phyloP scores from a whole-genome alignment of 2,888 invertebrate genomes.

The Trypoxylon attenuatum region DNA sequence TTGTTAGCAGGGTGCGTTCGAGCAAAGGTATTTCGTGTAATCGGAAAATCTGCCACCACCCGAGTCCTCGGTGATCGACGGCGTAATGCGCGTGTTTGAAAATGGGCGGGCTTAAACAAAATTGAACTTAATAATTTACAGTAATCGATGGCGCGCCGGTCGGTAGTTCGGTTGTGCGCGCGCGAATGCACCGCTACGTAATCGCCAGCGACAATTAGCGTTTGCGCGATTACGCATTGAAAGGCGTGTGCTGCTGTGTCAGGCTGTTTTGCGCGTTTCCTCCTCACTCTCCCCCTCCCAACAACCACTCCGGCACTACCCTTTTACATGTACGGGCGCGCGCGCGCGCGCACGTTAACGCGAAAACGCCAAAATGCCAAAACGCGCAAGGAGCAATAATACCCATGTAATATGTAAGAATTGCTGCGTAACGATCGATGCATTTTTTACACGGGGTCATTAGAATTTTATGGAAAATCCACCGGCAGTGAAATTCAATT shows the following conservation, averaged over 20 bases:
- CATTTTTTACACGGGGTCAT: not conserved
- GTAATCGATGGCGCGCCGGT: conserved; percentile 49
- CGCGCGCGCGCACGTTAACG: too few species aligned
- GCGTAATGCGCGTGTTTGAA: too few species aligned
- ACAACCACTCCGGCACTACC: too few species aligned
- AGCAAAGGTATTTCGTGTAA: too few species aligned
- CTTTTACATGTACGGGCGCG: too few species aligned
- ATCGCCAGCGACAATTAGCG: conserved; percentile 49
- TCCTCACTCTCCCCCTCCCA: too few species aligned
- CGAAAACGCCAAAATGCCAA: too few species aligned
- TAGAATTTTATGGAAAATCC: conserved; percentile 21
- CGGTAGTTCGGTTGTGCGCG: conserved; percentile 44
- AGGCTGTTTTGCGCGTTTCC: too few species aligned
- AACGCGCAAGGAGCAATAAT: not conserved
- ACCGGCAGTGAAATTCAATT: not conserved
- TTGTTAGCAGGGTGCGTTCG: too few species aligned
- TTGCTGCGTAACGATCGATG: conserved; percentile 4
- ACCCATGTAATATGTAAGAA: conserved; percentile 1
- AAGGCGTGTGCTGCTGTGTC: conserved; percentile 9
- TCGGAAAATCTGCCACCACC: too few species aligned
- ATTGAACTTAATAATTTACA: conserved; percentile 47
- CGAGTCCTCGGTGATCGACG: too few species aligned
- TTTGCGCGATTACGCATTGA: conserved; percentile 43
- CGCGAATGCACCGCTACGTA: conserved; percentile 3
- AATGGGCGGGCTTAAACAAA: too few species aligned